Percentiles rank a stretch among this genome's conserved stretches.
These are phyloP conservation scores for Scartelaos histophorus DNA, from an alignment of 2,113 vertebrate genomes.

Conservation along the genomic window DNA sequence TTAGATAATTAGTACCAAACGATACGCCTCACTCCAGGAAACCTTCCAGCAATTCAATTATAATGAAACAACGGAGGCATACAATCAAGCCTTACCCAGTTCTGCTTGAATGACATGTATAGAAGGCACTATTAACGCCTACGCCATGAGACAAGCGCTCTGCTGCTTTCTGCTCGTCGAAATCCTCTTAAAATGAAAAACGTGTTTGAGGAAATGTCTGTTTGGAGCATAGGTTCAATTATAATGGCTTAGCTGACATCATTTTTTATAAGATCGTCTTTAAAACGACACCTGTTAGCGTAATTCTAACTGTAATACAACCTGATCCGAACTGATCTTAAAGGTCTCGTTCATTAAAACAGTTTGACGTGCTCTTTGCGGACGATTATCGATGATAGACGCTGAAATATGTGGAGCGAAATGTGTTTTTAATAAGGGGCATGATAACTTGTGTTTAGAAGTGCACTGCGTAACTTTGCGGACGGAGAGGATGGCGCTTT, in stretches of 20 bases:
- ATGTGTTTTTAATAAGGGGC: too few species aligned
- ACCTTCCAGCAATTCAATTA: conserved; percentile 15
- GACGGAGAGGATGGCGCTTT: too few species aligned
- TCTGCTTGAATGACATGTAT: conserved; percentile 1
- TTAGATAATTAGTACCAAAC: conserved; percentile 6
- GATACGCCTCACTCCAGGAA: conserved; percentile 4
- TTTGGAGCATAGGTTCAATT: background rate
- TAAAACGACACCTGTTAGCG: too few species aligned
- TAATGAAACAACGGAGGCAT: conserved; percentile 10
- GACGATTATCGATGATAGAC: too few species aligned
- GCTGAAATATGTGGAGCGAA: too few species aligned
- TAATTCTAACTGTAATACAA: too few species aligned
- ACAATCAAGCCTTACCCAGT: conserved; percentile 1
- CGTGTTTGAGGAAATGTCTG: background rate
- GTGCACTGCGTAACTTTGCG: too few species aligned
- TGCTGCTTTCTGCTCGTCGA: background rate
- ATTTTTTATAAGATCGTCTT: background rate
- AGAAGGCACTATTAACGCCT: conserved; percentile 2
- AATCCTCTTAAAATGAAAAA: background rate
- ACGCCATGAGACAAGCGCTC: background rate
- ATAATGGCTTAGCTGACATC: background rate
- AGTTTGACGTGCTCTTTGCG: too few species aligned
- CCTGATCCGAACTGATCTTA: too few species aligned
- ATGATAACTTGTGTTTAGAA: too few species aligned
- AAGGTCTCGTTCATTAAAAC: too few species aligned